Base-by-base conservation (phyloP, 2,888 invertebrate species). In the Spilarctia lutea region DNA sequence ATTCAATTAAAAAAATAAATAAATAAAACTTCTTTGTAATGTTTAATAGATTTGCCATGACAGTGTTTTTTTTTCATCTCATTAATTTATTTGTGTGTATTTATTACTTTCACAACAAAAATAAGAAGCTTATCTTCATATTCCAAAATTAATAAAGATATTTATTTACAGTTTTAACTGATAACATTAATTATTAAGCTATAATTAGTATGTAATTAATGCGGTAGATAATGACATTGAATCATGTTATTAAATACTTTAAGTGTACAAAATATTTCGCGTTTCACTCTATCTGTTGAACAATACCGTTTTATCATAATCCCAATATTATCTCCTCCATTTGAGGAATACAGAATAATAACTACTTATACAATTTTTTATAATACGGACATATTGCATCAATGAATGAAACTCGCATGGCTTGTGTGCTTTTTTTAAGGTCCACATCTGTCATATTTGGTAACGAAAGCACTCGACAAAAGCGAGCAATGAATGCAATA, bases 401-500 rank as follows among this genome's bases (percentile, higher is more conserved):
- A 81, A 87, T 81, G 86, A 87, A 88, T 87, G 83, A 86, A 89
- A 82, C 83, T 82, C 87, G 85, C 92, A 93, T 93, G 89, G 92
- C 92, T 87, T 87, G 0, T 39, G 88, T 84, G 86, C 81, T 79
- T 84, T 90, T n/a, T 90, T 87, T 89, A 65, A 81, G 72, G 75
- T 73, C 35, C 48, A 68, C 85, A 85, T 83, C 84, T 85, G 85
- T 80, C 81, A 75, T 72, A 71, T 76, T 78, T 77, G 71, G 73
- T 68, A 63, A 74, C 52, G 60, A 18, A 77, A 73, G 65, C 73
- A 72, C 42, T 16, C 66, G 48, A 30, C 63, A 71, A 75, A 67
- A 35, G 68, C 45, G 56, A 74, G 33, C 69, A 67, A 71, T 71
- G 68, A 52, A 20, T 68, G 71, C 52, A 71, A 76, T 77, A 72